phyloP scores from a whole-genome alignment of 2,113 vertebrate species.

The Falco punctatus region DNA sequence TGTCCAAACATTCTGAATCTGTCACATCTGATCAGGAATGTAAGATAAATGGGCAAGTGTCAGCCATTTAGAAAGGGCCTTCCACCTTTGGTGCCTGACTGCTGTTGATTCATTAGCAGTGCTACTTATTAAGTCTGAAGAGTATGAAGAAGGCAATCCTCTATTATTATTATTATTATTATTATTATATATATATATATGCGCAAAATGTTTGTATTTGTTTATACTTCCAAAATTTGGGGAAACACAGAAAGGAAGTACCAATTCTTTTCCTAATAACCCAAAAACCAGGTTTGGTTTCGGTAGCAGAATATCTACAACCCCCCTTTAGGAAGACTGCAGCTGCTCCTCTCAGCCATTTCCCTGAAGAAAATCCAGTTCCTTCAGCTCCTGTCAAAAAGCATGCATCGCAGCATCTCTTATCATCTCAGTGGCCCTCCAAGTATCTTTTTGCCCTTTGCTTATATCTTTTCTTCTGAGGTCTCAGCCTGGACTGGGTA shows the following conservation, averaged over 20 bases:
- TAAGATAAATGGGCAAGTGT: not conserved
- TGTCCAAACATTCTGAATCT: not conserved
- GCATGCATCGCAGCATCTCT: not conserved
- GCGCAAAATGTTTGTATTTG: not conserved
- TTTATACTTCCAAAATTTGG: not conserved
- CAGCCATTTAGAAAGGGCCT: not conserved
- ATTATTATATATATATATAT: too few species aligned
- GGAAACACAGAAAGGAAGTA: not conserved
- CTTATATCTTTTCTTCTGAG: not conserved
- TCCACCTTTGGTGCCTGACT: not conserved
- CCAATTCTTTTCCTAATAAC: not conserved
- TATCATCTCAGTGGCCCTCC: not conserved
- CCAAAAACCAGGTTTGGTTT: not conserved
- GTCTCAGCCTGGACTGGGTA: not conserved
- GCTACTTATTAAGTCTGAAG: not conserved
- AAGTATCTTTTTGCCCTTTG: not conserved
- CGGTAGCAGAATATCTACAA: not conserved
- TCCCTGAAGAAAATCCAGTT: not conserved
- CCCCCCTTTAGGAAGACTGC: not conserved
- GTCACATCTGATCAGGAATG: not conserved
- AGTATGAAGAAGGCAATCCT: not conserved
- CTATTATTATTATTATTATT: not conserved
- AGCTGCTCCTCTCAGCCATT: not conserved
- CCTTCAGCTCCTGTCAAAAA: not conserved
- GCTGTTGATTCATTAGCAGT: not conserved